A percentile compares a stretch with the other conserved stretches of the same genome.
phyloP scores from a whole-genome alignment of 1,140 invertebrate genomes.

The Papilio glaucus region DNA sequence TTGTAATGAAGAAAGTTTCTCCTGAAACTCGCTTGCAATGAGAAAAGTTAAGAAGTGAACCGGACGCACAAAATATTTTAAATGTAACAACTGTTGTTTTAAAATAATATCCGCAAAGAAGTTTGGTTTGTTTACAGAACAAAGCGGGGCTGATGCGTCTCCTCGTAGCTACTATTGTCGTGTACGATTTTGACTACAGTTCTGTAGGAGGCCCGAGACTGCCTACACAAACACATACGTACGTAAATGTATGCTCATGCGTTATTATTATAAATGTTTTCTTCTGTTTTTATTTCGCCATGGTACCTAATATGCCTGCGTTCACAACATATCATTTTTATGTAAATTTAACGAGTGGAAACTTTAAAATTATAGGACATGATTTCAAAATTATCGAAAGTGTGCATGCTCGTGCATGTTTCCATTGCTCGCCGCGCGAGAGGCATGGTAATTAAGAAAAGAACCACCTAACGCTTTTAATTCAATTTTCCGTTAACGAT shows the following conservation, averaged over 20 bases:
- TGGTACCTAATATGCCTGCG: too few relatives aligned
- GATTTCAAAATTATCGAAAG: too few relatives aligned
- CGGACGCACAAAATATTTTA: not conserved
- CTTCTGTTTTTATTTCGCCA: not conserved
- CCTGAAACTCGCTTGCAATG: not conserved
- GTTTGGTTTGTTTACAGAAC: constrained; percentile 6
- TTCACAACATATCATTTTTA: too few relatives aligned
- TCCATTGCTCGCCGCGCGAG: too few relatives aligned
- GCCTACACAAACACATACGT: not conserved
- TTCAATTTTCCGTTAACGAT: too few relatives aligned
- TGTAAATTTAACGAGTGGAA: too few relatives aligned
- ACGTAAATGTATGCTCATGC: not conserved
- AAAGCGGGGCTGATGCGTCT: not conserved
- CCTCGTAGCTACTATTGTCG: not conserved
- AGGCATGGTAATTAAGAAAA: too few relatives aligned
- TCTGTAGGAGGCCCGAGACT: not conserved
- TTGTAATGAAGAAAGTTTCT: constrained; percentile 4
- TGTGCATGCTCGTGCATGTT: too few relatives aligned
- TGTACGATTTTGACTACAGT: constrained; percentile 1
- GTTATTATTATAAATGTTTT: not conserved
- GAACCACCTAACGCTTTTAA: too few relatives aligned
- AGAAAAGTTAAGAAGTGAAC: constrained; percentile 14
- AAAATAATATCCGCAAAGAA: not conserved
- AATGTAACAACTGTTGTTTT: constrained; percentile 7
- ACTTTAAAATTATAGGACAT: too few relatives aligned